phyloP scores from a whole-genome alignment of 1,140 invertebrate genomes.

The Danaus plexippus region DNA sequence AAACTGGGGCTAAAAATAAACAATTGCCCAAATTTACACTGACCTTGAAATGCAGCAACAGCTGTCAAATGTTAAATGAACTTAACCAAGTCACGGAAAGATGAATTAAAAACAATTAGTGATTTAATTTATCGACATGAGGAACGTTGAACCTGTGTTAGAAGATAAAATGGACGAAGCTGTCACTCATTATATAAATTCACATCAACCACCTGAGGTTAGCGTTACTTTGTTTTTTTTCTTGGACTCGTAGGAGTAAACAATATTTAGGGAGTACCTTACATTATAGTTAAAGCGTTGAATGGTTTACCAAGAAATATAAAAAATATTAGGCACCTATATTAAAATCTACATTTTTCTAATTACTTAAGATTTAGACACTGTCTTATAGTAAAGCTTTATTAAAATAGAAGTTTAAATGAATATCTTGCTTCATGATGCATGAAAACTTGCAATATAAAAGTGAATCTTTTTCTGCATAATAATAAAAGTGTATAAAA shows the following conservation, averaged over 20 bases:
- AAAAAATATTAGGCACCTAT: too few relatives aligned
- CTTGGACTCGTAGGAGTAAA: too few relatives aligned
- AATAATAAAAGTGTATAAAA: not conserved
- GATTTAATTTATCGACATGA: slow-evolving; percentile 32
- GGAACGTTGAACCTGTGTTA: slow-evolving; percentile 43
- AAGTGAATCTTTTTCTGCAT: too few relatives aligned
- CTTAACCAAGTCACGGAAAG: slow-evolving; percentile 35
- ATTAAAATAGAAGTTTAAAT: too few relatives aligned
- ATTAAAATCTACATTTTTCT: too few relatives aligned
- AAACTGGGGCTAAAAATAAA: not conserved
- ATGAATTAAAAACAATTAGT: slow-evolving; percentile 34
- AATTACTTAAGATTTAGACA: too few relatives aligned
- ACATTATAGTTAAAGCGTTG: too few relatives aligned
- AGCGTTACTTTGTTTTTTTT: slow-evolving; percentile 2
- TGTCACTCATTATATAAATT: slow-evolving; percentile 56
- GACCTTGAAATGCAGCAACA: slow-evolving; percentile 29
- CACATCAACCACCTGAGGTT: slow-evolving; percentile 48
- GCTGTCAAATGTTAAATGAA: slow-evolving; percentile 43
- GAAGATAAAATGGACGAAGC: slow-evolving; percentile 59
- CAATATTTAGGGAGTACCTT: too few relatives aligned
- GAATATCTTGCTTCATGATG: too few relatives aligned
- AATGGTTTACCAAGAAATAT: too few relatives aligned
- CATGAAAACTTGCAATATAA: too few relatives aligned
- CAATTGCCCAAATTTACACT: slow-evolving; percentile 7
- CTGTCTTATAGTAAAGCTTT: too few relatives aligned